Conservation (phyloP, 2,113 vertebrate species). For the Eulemur rufifrons region DNA sequence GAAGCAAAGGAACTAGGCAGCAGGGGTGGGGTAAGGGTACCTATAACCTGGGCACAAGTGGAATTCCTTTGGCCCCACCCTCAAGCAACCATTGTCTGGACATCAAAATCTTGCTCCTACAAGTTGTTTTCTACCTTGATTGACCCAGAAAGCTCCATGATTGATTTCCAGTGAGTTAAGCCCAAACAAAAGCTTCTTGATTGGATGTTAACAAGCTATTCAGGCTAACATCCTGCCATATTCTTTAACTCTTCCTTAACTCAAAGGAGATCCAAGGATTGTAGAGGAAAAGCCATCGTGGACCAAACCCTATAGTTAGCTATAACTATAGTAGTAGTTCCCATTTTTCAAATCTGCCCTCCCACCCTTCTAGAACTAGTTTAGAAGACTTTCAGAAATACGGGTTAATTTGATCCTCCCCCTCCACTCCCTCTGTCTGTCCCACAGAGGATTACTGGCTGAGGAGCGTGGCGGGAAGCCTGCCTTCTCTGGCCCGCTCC, state of each 20-base stretch:
- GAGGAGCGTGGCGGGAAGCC: background rate
- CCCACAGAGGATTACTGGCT: background rate
- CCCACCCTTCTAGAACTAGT: background rate
- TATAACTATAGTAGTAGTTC: background rate
- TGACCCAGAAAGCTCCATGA: constrained; percentile 44
- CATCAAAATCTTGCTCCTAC: constrained; percentile 15
- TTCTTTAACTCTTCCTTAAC: constrained; percentile 46
- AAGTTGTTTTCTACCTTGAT: constrained; percentile 34
- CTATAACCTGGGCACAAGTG: background rate
- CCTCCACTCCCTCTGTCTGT: background rate
- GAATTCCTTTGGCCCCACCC: background rate
- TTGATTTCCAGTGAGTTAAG: constrained; percentile 50
- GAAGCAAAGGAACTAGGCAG: background rate
- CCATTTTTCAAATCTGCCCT: background rate
- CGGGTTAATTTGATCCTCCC: background rate
- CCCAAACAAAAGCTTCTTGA: constrained; percentile 57
- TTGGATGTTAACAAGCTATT: constrained; percentile 52
- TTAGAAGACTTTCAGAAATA: constrained; percentile 34
- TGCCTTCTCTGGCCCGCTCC: background rate
- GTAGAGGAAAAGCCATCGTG: background rate
- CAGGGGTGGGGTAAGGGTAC: background rate
- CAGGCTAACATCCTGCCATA: constrained; percentile 47
- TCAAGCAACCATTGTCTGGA: constrained; percentile 33
- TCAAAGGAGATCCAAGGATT: constrained; percentile 13
- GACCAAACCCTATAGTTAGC: background rate